Evolutionary conservation across 2,888 invertebrate genomes (phyloP).

Genomic region (Xestia rhomboidea): DNA sequence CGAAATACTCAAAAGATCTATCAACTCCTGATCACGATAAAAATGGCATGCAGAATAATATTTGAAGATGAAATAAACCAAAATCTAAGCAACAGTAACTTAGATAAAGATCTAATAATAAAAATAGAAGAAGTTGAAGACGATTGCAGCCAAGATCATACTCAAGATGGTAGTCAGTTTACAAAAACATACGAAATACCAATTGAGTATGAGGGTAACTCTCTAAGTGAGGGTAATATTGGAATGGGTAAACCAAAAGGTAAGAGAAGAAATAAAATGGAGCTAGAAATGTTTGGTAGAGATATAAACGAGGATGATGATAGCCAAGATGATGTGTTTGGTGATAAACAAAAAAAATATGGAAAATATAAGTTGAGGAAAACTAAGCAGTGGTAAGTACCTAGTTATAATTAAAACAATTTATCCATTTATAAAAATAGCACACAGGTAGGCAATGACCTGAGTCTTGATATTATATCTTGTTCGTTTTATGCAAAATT

Average conservation of each 20-base stretch:
- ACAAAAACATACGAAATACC: background rate
- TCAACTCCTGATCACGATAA: background rate
- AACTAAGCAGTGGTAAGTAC: conserved; percentile 41
- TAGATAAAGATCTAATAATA: too few relatives aligned
- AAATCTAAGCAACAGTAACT: background rate
- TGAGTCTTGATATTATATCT: too few relatives aligned
- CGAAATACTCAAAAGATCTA: too few relatives aligned
- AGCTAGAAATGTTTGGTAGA: conserved; percentile 24
- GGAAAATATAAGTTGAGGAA: conserved; percentile 46
- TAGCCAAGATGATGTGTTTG: conserved; percentile 26
- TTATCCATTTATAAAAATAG: background rate
- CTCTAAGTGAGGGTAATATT: background rate
- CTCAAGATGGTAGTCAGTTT: background rate
- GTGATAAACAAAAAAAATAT: conserved; percentile 25
- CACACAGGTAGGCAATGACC: background rate
- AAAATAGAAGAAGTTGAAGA: too few relatives aligned
- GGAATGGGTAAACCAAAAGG: background rate
- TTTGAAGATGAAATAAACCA: conserved; percentile 30
- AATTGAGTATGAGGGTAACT: background rate
- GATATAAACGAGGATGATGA: conserved; percentile 6
- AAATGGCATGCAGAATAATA: conserved; percentile 32
- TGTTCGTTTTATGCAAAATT: too few relatives aligned
- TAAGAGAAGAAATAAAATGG: conserved; percentile 18
- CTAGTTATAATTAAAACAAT: background rate
- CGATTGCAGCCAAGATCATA: background rate